Percentiles rank a stretch among this genome's conserved stretches.
These are phyloP conservation scores for Cnemophilus loriae DNA, from an alignment of 2,113 vertebrate genomes.

Conservation along the genomic window DNA sequence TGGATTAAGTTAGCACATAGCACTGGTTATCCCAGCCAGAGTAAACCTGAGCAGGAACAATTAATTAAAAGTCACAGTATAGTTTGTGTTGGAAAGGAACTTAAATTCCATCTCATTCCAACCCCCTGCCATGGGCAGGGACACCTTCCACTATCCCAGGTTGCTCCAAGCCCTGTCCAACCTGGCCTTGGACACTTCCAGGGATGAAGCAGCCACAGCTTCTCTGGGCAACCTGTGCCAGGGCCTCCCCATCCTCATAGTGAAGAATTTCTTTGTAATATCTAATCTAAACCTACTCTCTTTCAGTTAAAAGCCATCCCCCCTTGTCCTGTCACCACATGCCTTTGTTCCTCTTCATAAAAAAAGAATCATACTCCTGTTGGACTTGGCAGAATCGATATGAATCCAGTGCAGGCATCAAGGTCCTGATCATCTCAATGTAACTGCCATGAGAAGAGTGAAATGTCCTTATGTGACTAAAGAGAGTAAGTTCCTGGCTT, in stretches of 20 bases:
- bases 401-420: neutral
- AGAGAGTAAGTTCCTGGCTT: neutral
- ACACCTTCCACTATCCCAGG: neutral
- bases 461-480: neutral
- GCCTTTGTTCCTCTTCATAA: neutral
- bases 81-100: neutral
- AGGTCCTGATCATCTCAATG: neutral
- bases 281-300: neutral
- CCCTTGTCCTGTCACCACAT: neutral
- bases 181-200: neutral
- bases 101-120: neutral
- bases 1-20: neutral
- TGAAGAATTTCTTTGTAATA: neutral
- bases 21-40: neutral
- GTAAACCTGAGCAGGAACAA: neutral
- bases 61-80: neutral
- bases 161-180: fast-evolving
- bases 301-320: neutral
- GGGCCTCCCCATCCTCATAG: fast-evolving
- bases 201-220: neutral
- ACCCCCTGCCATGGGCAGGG: neutral
- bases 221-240: neutral
- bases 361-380: neutral
- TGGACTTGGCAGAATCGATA: neutral
- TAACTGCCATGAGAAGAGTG: neutral